A percentile compares a stretch with the other conserved stretches of the same genome.
Evolutionary conservation across 2,797 vertebrate genomes (phyloP).

Genomic region (Coilia nasus): DNA sequence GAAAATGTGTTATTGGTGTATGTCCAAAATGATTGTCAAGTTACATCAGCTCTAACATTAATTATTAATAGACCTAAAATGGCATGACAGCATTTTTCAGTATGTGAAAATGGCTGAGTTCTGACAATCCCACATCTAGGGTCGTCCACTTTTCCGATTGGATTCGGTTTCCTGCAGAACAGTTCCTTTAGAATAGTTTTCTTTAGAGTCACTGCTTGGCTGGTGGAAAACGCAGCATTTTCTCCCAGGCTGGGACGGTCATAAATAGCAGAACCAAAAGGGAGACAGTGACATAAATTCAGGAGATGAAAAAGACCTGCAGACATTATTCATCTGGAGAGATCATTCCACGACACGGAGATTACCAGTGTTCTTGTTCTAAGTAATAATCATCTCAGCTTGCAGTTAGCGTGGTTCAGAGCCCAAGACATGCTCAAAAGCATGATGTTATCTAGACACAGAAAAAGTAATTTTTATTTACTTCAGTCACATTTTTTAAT

Average conservation of each 20-base stretch:
- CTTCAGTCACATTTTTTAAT: background rate
- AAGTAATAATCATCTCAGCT: background rate
- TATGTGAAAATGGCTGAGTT: background rate
- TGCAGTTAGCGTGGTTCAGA: background rate
- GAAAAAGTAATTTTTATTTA: background rate
- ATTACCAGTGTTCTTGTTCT: background rate
- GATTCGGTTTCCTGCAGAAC: background rate
- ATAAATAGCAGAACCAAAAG: constrained; percentile 46
- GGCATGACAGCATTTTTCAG: background rate
- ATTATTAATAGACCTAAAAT: background rate
- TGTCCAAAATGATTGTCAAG: constrained; percentile 1
- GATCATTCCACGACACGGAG: constrained; percentile 37
- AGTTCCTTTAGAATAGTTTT: background rate
- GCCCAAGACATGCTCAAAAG: background rate
- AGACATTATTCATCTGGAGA: constrained; percentile 73
- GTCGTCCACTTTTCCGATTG: background rate
- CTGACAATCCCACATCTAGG: background rate
- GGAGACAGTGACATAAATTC: constrained; percentile 14
- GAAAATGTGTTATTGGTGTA: background rate
- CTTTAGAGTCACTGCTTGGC: background rate
- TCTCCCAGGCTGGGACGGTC: background rate
- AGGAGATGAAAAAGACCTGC: constrained; percentile 34
- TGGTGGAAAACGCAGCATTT: background rate
- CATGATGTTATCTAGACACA: background rate
- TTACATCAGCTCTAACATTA: background rate